phyloP scores from a whole-genome alignment of 2,888 invertebrate species.

The Psylliodes chrysocephalus region DNA sequence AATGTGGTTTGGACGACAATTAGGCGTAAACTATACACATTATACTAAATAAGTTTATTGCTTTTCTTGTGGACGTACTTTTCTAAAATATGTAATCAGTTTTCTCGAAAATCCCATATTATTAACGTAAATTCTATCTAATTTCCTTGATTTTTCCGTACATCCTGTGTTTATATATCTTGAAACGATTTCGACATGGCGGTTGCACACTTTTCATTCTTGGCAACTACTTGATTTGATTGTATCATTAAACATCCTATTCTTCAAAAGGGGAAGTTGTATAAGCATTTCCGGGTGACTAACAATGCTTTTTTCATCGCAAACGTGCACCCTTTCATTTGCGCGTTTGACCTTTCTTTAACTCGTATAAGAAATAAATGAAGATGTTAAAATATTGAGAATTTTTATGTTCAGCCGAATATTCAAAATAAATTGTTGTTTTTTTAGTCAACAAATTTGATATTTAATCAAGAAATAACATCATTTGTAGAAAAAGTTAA shows the following conservation, averaged over 20 bases:
- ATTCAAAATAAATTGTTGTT: too few relatives aligned
- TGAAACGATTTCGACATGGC: constrained; percentile 32
- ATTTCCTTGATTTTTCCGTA: constrained; percentile 19
- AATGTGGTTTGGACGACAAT: too few relatives aligned
- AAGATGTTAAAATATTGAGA: background rate
- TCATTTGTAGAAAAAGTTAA: too few relatives aligned
- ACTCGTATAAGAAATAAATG: background rate
- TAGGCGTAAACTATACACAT: too few relatives aligned
- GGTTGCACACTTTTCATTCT: constrained; percentile 36
- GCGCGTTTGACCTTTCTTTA: constrained; percentile 5
- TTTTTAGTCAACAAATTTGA: too few relatives aligned
- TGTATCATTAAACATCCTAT: constrained; percentile 37
- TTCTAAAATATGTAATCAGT: too few relatives aligned
- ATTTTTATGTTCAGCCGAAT: too few relatives aligned
- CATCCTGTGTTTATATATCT: constrained; percentile 25
- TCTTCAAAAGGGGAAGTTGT: constrained; percentile 39
- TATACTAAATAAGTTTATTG: too few relatives aligned
- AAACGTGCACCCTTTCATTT: background rate
- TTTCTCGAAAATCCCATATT: too few relatives aligned
- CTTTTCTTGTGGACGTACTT: too few relatives aligned
- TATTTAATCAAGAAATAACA: too few relatives aligned
- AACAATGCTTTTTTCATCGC: constrained; percentile 32
- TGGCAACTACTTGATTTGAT: constrained; percentile 32
- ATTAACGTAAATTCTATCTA: background rate
- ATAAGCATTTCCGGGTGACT: constrained; percentile 40